These are phyloP conservation scores for Trematocara zebra DNA, from an alignment of 2,113 vertebrate genomes.

Conservation along the genomic window DNA sequence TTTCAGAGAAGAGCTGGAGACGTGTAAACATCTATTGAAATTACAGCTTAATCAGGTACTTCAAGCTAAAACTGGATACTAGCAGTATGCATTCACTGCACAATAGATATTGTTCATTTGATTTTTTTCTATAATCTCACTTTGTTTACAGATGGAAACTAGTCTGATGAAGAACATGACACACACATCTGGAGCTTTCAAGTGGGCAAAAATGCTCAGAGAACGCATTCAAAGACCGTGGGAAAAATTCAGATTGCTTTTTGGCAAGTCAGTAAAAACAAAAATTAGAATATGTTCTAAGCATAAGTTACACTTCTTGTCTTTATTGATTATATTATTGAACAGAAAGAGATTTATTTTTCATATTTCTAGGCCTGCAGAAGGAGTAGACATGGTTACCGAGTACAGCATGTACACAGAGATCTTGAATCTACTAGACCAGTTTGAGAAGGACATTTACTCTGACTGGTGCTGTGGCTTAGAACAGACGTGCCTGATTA, in stretches of 20 bases:
- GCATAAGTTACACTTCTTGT: neutral
- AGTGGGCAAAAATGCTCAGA: slow-evolving; percentile 75
- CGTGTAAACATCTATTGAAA: slow-evolving; percentile 70
- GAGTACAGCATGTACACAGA: slow-evolving; percentile 71
- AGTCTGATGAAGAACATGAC: slow-evolving; percentile 76
- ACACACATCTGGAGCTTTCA: slow-evolving; percentile 71
- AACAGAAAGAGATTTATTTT: neutral
- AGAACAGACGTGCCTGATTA: slow-evolving; percentile 73
- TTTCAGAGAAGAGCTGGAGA: slow-evolving; percentile 71
- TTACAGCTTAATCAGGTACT: slow-evolving; percentile 70
- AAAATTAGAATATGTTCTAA: neutral
- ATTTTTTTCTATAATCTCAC: neutral
- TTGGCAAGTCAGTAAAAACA: slow-evolving; percentile 63
- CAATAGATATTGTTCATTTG: neutral
- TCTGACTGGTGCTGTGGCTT: slow-evolving; percentile 72
- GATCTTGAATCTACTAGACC: slow-evolving; percentile 70
- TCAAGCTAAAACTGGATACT: neutral
- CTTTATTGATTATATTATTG: neutral
- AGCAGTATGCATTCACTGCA: neutral
- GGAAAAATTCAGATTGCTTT: slow-evolving; percentile 68
- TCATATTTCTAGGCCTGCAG: slow-evolving; percentile 46
- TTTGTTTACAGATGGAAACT: slow-evolving; percentile 56
- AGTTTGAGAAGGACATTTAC: slow-evolving; percentile 70
- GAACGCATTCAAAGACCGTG: slow-evolving; percentile 70
- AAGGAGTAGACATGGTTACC: slow-evolving; percentile 50